A percentile compares a stretch with the other conserved stretches of the same genome.
phyloP scores from a whole-genome alignment of 2,888 invertebrate genomes.

The Ochlodes sylvanus region DNA sequence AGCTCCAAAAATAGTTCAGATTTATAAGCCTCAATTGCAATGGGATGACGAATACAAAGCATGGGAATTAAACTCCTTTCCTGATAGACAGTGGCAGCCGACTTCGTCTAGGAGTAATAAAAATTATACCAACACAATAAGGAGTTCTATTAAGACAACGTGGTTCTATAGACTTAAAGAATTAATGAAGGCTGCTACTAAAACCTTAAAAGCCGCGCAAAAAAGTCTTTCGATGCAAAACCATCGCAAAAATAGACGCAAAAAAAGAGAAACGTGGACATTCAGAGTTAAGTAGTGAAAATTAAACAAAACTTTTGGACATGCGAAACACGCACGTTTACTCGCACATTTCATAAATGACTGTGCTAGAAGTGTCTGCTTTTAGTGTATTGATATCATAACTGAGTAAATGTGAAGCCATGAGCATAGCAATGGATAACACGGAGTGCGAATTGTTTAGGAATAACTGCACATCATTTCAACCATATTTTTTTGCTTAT shows the following conservation, averaged over 20 bases:
- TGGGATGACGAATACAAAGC: conserved; percentile 85
- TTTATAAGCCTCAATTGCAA: conserved; percentile 82
- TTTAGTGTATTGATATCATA: neutral
- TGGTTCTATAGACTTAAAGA: conserved; percentile 61
- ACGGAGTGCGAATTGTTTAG: neutral
- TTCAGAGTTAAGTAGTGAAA: conserved; percentile 57
- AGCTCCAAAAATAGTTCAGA: conserved; percentile 66
- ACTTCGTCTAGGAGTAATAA: conserved; percentile 53
- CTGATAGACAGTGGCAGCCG: conserved; percentile 59
- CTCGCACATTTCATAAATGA: neutral
- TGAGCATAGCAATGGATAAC: neutral
- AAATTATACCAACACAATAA: conserved; percentile 40
- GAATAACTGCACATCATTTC: neutral
- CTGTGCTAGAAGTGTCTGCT: neutral
- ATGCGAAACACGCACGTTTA: neutral
- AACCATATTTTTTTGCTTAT: neutral
- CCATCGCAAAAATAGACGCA: conserved; percentile 60
- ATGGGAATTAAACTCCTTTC: conserved; percentile 74
- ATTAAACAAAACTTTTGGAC: neutral
- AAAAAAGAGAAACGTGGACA: conserved; percentile 65
- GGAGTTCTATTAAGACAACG: conserved; percentile 48
- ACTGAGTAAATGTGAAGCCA: neutral
- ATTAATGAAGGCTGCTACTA: conserved; percentile 57
- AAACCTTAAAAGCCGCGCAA: conserved; percentile 49
- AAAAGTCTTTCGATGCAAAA: conserved; percentile 44